phyloP scores from a whole-genome alignment of 2,797 vertebrate genomes.

The Sciaenops ocellatus region DNA sequence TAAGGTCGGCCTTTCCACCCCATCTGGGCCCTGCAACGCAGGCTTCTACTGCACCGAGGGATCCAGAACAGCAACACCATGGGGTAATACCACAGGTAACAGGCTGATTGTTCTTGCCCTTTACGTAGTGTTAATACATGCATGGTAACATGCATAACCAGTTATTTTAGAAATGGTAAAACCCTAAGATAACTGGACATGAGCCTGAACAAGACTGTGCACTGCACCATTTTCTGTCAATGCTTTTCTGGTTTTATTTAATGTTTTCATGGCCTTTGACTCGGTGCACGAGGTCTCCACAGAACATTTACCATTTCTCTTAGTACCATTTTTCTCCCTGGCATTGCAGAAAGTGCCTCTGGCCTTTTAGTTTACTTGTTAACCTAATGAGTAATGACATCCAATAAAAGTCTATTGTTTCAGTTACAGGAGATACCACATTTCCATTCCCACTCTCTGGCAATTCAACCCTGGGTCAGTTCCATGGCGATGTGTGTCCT shows the following conservation, averaged over 20 bases:
- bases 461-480: conserved; percentile 56
- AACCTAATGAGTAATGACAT: conserved; percentile 65
- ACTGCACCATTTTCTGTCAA: conserved; percentile 13
- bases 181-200: neutral
- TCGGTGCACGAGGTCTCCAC: conserved; percentile 12
- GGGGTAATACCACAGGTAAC: conserved; percentile 65
- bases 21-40: conserved; percentile 85
- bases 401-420: conserved; percentile 65
- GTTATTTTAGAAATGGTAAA: conserved; percentile 30
- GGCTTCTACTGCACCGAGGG: conserved; percentile 87
- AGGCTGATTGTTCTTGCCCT: conserved; percentile 15
- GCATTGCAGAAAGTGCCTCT: conserved; percentile 37
- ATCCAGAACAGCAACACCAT: conserved; percentile 82
- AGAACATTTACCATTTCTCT: conserved; percentile 42
- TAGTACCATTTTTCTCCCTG: conserved; percentile 17
- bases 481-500: conserved; percentile 86
- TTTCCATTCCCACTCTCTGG: conserved; percentile 43
- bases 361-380: conserved; percentile 53
- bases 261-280: conserved; percentile 50
- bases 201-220: conserved; percentile 4
- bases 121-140: conserved; percentile 16
- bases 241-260: conserved; percentile 31
- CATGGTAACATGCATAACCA: neutral
- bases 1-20: conserved; percentile 80
- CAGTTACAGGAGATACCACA: conserved; percentile 69